phyloP scores from a whole-genome alignment of 2,888 invertebrate species.

The Nycteola revayana region DNA sequence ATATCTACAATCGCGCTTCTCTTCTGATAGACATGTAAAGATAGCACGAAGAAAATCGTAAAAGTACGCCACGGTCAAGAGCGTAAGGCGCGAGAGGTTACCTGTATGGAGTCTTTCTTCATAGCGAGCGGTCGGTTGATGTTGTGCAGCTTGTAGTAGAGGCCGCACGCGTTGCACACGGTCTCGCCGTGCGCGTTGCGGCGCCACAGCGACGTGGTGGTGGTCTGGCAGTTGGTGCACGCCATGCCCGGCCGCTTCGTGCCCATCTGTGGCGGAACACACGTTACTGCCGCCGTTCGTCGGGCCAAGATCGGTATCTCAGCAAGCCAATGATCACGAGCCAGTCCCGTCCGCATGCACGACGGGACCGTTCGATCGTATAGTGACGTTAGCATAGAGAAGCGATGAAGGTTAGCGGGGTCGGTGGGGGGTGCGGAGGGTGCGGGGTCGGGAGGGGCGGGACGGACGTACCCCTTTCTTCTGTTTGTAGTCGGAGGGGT shows the following conservation, averaged over 20 bases:
- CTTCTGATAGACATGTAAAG: no score
- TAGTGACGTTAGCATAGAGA: conserved; percentile 37
- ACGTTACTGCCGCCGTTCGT: conserved; percentile 11
- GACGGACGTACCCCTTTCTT: conserved; percentile 79
- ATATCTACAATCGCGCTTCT: no score
- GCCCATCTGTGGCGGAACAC: conserved; percentile 70
- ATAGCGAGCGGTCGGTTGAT: conserved; percentile 94
- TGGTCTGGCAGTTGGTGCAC: conserved; percentile 95
- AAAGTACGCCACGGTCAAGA: no score
- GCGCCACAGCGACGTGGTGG: conserved; percentile 92
- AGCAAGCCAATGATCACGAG: neutral
- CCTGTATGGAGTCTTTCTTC: conserved; percentile 83
- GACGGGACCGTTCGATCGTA: conserved; percentile 7
- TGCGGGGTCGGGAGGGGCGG: conserved; percentile 28
- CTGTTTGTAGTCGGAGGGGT: conserved; percentile 75
- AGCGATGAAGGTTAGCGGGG: conserved; percentile 37
- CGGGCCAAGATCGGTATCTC: neutral
- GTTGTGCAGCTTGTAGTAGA: conserved; percentile 97
- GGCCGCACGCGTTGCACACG: conserved; percentile 99
- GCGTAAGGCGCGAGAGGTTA: no score
- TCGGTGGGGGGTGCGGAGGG: conserved; percentile 17
- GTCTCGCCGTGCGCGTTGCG: conserved; percentile 92
- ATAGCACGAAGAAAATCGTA: no score
- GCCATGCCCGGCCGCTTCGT: conserved; percentile 89
- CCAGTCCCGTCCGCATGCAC: conserved; percentile 10